Percentiles rank a stretch among this genome's conserved stretches.
Evolutionary conservation across 1,140 invertebrate genomes (phyloP).

Genomic region (Aphaenogaster ashmeadi): DNA sequence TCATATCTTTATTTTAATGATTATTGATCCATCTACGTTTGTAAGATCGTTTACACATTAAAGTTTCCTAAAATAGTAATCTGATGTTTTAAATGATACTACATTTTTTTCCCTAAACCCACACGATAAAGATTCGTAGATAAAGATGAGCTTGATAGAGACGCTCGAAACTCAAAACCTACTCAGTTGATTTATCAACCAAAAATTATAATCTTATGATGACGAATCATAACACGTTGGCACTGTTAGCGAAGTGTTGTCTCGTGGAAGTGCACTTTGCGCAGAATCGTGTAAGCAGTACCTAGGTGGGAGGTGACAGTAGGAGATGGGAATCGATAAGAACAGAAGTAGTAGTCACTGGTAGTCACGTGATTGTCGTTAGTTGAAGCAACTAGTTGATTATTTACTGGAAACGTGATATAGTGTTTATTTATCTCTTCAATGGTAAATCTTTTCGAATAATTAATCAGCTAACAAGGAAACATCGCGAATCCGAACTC

Average conservation of each 20-base stretch:
- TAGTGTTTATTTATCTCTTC: neutral
- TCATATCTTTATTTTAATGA: slow-evolving; percentile 30
- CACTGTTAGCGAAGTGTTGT: neutral
- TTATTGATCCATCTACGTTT: slow-evolving; percentile 29
- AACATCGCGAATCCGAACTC: no score
- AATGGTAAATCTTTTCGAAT: neutral
- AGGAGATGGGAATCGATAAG: neutral
- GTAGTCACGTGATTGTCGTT: neutral
- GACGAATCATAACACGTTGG: neutral
- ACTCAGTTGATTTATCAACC: neutral
- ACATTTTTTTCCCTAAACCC: neutral
- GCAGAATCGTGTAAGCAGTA: neutral
- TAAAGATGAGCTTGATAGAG: neutral
- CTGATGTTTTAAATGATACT: neutral
- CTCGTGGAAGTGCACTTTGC: neutral
- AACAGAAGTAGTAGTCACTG: neutral
- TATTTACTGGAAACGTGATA: neutral
- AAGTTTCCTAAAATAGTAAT: slow-evolving; percentile 44
- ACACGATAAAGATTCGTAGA: no score
- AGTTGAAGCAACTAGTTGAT: neutral
- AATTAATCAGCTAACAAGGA: neutral
- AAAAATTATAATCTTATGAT: neutral
- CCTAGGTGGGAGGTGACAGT: neutral
- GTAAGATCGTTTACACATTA: slow-evolving; percentile 50
- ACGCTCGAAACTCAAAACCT: neutral